Evolutionary conservation across 2,113 vertebrate species (phyloP).

Genomic region (Rissa tridactyla): DNA sequence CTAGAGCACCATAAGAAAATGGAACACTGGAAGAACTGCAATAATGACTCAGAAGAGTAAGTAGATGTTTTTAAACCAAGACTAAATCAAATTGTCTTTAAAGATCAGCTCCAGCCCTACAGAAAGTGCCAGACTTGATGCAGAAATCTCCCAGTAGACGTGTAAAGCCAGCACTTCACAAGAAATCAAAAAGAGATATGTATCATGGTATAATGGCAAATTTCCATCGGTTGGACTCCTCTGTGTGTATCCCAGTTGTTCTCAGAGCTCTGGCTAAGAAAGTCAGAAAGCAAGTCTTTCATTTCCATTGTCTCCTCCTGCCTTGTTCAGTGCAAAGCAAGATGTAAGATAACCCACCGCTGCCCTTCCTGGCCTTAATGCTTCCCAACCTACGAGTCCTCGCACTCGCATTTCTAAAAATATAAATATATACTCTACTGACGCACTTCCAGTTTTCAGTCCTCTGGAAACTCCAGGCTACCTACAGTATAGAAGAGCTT

Average conservation of each 20-base stretch:
- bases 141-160: neutral
- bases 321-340: neutral
- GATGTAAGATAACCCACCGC: neutral
- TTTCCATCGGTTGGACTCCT: neutral
- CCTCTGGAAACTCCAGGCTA: neutral
- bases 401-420: neutral
- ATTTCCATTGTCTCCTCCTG: neutral
- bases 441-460: neutral
- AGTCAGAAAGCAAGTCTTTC: neutral
- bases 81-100: neutral
- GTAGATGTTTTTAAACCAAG: neutral
- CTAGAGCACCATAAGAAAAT: neutral
- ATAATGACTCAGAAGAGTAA: neutral
- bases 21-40: neutral
- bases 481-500: accelerated
- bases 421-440: neutral
- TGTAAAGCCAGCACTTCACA: neutral
- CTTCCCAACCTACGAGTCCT: neutral
- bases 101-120: neutral
- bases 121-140: neutral
- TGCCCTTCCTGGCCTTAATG: neutral
- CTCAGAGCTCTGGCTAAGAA: neutral
- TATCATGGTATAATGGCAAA: neutral
- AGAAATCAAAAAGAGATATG: neutral
- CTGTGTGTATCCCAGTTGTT: neutral